Base-by-base conservation (phyloP, 2,888 invertebrate genomes). In the Catocala fraxini region DNA sequence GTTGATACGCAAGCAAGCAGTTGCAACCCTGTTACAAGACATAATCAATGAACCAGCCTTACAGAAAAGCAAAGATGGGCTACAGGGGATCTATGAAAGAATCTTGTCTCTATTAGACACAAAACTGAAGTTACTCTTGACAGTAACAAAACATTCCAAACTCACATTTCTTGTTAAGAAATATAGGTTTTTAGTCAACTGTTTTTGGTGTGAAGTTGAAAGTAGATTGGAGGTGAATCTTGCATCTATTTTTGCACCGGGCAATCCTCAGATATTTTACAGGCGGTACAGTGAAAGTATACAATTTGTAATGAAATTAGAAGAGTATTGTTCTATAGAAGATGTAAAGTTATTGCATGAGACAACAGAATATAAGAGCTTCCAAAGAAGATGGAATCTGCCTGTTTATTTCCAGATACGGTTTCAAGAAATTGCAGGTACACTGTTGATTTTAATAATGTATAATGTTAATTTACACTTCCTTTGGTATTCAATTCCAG, bases 381-480 rank as follows among this genome's bases (percentile, higher is more conserved):
- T 98, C 83, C 95, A 98, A 74, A 96, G 96, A 71, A 96, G 97
- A 76, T 99, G 99, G 97, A 99, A 99, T 90, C 94, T 99, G 55
- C 97, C 98, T 10, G 98, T 99, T n/a, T 99, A 99, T 90, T 99
- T 98, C 88, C 99, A 99, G 93, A 97, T 98, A 74, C 95, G 98
- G 73, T 99, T 98, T 92, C 99, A 99, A 94, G 98, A 98, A 92
- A 97, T 99, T 84, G 98, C 98, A 57, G 97, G 97, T 64, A 59
- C 25, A 12, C n/a, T 51, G 33, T 7, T 9, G 6, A 13, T 45
- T 43, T 56, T n/a, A 51, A 6, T 51, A 12, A 39, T 51, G n/a
- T n/a, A 39, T 51, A 13, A 55, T 12, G 9, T n/a, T 7, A 6
- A 41, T 48, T 42, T 11, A 11, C 1, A 42, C 42, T 42, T 42